phyloP scores from a whole-genome alignment of 2,888 invertebrate genomes.

The Mythimna lalbum region DNA sequence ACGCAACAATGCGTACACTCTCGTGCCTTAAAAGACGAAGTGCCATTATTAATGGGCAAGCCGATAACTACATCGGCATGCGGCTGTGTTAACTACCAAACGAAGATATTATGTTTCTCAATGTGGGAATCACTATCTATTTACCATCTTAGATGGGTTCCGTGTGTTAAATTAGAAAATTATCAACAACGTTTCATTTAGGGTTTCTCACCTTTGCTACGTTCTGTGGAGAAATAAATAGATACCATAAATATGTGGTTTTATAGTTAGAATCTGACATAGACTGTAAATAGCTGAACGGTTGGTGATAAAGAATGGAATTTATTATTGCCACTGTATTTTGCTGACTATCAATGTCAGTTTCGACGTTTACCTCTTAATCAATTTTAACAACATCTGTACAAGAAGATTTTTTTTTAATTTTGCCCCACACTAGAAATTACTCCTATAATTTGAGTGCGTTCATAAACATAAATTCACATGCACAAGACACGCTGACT shows the following conservation, averaged over 20 bases:
- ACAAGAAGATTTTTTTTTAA: background rate
- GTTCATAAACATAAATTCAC: too few relatives aligned
- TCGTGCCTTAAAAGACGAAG: constrained; percentile 76
- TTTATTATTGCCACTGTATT: constrained; percentile 6
- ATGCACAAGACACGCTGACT: too few relatives aligned
- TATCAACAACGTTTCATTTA: constrained; percentile 53
- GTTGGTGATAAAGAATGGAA: constrained; percentile 2
- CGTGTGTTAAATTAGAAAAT: constrained; percentile 56
- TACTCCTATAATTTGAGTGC: too few relatives aligned
- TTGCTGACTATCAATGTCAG: background rate
- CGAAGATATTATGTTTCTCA: constrained; percentile 72
- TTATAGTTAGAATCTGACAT: background rate
- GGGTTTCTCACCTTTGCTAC: constrained; percentile 20
- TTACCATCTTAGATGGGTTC: constrained; percentile 60
- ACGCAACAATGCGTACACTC: constrained; percentile 75
- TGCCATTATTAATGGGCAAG: constrained; percentile 77
- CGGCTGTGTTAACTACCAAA: constrained; percentile 70
- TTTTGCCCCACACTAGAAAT: background rate
- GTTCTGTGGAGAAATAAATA: constrained; percentile 7
- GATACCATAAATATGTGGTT: background rate
- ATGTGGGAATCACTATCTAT: constrained; percentile 69
- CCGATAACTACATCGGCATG: constrained; percentile 74
- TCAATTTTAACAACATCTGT: background rate
- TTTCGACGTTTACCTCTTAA: background rate
- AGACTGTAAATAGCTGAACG: constrained; percentile 2